Conservation (phyloP, 35 echinoderm and acorn worm genomes). For the Nesometra sesokonis region DNA sequence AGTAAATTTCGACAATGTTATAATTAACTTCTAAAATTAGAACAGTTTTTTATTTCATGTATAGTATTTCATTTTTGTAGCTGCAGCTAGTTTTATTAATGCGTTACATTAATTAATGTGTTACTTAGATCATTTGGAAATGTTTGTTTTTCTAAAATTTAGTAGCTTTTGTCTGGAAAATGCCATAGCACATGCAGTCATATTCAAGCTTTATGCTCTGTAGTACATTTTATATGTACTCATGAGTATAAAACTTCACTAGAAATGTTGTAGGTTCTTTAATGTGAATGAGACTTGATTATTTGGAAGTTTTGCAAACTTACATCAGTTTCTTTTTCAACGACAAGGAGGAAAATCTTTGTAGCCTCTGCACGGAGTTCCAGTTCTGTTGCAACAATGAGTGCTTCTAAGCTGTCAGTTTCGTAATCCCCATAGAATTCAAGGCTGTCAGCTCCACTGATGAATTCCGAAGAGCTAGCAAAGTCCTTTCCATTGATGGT, state of each 20-base stretch:
- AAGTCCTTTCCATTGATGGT: slow-evolving; percentile 31
- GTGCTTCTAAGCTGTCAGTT: slow-evolving; percentile 58
- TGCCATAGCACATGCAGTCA: no score
- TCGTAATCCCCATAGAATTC: slow-evolving; percentile 23
- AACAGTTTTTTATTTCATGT: slow-evolving; percentile 44
- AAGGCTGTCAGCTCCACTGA: slow-evolving; percentile 31
- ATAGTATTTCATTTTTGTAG: no score
- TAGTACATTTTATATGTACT: background rate
- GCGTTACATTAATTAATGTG: no score
- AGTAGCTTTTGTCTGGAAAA: no score
- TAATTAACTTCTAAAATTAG: slow-evolving; percentile 23
- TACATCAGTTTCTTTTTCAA: slow-evolving; percentile 56
- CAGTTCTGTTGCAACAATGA: slow-evolving; percentile 35
- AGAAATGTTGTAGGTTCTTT: background rate
- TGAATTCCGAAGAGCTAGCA: background rate
- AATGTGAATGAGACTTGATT: background rate
- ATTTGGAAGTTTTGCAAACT: slow-evolving; percentile 3
- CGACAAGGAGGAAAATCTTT: slow-evolving; percentile 61
- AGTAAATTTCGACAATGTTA: background rate
- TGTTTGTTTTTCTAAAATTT: no score
- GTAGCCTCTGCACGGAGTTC: slow-evolving; percentile 41
- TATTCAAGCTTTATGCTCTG: background rate
- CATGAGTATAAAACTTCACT: background rate
- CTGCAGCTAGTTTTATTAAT: no score
- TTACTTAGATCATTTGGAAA: no score